Evolutionary conservation across 2,113 vertebrate genomes (phyloP).

Genomic region (Mastomys natalensis): DNA sequence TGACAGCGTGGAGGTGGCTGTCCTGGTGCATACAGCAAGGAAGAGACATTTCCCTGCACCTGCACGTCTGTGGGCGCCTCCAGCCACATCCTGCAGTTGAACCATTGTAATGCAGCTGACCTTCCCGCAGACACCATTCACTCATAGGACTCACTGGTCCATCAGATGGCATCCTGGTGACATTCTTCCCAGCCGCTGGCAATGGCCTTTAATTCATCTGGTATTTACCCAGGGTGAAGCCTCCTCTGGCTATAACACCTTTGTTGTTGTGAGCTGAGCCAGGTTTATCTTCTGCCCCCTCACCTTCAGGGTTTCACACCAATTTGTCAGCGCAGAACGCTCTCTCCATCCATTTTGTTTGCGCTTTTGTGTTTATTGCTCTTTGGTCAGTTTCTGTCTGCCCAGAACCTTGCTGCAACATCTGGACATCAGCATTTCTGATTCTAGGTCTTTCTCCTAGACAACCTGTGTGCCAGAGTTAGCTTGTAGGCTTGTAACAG

Average conservation of each 20-base stretch:
- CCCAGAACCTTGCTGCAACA: neutral
- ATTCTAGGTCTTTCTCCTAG: neutral
- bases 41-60: constrained; percentile 87
- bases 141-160: constrained; percentile 85
- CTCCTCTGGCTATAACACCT: constrained; percentile 86
- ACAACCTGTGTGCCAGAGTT: constrained; percentile 21
- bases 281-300: constrained; percentile 82
- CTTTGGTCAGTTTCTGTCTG: constrained; percentile 33
- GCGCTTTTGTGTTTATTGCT: constrained; percentile 76
- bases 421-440: neutral
- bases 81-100: constrained; percentile 87
- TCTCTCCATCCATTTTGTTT: constrained; percentile 73
- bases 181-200: constrained; percentile 88
- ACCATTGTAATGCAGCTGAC: constrained; percentile 88
- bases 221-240: constrained; percentile 88
- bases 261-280: constrained; percentile 88
- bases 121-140: constrained; percentile 88
- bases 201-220: constrained; percentile 89
- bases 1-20: constrained; percentile 69
- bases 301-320: constrained; percentile 88
- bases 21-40: constrained; percentile 66
- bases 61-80: constrained; percentile 83
- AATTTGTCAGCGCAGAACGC: constrained; percentile 79
- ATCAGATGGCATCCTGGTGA: constrained; percentile 87
- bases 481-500: constrained; percentile 8